Conservation (phyloP, 2,113 vertebrate species). For the Gadus macrocephalus region DNA sequence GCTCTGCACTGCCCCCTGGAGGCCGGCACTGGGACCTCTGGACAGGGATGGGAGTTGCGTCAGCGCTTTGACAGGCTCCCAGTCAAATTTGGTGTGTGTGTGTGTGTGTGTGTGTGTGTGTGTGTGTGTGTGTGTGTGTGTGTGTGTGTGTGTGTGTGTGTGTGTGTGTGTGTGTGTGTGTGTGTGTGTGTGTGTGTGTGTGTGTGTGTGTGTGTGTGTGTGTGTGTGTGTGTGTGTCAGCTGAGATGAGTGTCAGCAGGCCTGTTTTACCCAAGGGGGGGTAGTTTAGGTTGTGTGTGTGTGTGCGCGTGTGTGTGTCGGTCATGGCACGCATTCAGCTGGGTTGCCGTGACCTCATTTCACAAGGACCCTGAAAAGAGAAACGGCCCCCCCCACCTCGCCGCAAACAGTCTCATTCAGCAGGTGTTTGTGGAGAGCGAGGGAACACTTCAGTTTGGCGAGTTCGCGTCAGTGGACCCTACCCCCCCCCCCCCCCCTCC, state of each 20-base stretch:
- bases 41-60: too few relatives aligned
- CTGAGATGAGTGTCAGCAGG: neutral
- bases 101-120: neutral
- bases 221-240: conserved; percentile 6
- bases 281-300: neutral
- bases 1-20: too few relatives aligned
- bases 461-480: conserved; percentile 38
- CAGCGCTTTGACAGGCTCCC: neutral
- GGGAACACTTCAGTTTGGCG: neutral
- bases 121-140: neutral
- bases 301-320: neutral
- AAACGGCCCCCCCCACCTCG: neutral
- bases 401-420: neutral
- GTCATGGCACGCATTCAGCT: conserved; percentile 1
- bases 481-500: conserved; percentile 53
- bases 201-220: conserved; percentile 7
- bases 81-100: neutral
- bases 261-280: neutral
- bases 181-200: conserved; percentile 4
- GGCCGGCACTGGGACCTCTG: too few relatives aligned
- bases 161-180: neutral
- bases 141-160: neutral
- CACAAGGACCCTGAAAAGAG: neutral
- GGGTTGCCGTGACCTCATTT: conserved; percentile 5
- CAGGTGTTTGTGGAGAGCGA: neutral